Percentiles rank a stretch among this genome's conserved stretches.
Conservation (phyloP, 2,888 invertebrate genomes). For the Ennomos quercinarius region DNA sequence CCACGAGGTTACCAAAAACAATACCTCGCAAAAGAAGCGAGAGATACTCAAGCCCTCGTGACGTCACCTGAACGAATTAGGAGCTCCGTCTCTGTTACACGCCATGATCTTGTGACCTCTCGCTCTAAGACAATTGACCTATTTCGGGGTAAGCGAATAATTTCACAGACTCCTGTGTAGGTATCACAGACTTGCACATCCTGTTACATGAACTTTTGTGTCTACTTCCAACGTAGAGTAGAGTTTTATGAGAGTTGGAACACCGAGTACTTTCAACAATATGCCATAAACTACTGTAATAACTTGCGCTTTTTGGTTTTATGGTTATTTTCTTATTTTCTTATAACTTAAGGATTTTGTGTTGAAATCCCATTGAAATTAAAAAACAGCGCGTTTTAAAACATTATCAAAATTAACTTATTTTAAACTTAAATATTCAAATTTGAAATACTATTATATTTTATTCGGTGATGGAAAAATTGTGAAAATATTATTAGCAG, state of each 20-base stretch:
- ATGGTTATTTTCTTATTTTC: too few relatives aligned
- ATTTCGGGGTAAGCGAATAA: slow-evolving; percentile 80
- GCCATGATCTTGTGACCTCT: slow-evolving; percentile 58
- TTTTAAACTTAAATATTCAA: too few relatives aligned
- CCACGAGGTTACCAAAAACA: slow-evolving; percentile 62
- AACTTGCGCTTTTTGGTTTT: too few relatives aligned
- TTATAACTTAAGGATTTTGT: too few relatives aligned
- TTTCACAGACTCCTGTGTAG: slow-evolving; percentile 68
- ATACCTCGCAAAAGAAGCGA: slow-evolving; percentile 70
- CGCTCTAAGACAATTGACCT: slow-evolving; percentile 81
- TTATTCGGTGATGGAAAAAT: too few relatives aligned
- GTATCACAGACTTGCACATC: slow-evolving; percentile 69
- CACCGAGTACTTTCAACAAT: too few relatives aligned
- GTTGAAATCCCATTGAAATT: too few relatives aligned
- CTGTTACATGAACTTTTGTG: slow-evolving; percentile 36
- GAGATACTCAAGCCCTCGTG: slow-evolving; percentile 70
- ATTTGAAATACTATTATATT: too few relatives aligned
- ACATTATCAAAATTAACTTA: too few relatives aligned
- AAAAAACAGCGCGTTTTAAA: too few relatives aligned
- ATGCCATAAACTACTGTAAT: too few relatives aligned
- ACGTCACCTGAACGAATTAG: slow-evolving; percentile 83
- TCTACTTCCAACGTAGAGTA: slow-evolving; percentile 45
- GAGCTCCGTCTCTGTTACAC: slow-evolving; percentile 66
- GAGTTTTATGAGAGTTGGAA: neutral
- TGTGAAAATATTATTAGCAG: too few relatives aligned